phyloP scores from a whole-genome alignment of 92 coral and sea anemone genomes.

The Phenganax stokvisi region DNA sequence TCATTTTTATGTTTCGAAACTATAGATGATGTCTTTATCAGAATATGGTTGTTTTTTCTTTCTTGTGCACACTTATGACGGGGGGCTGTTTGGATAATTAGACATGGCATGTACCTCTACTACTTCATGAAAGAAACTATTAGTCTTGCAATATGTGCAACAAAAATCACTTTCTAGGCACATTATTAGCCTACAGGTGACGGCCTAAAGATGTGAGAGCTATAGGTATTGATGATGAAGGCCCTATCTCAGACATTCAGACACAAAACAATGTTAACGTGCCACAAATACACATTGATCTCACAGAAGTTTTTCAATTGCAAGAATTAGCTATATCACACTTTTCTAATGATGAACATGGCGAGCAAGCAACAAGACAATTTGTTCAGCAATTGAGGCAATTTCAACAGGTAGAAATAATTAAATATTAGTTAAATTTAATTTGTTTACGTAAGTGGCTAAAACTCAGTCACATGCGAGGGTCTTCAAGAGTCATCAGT shows the following conservation, averaged over 20 bases:
- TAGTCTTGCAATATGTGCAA: background rate
- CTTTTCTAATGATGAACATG: constrained; percentile 17
- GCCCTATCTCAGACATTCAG: constrained; percentile 28
- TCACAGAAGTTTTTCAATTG: constrained; percentile 4
- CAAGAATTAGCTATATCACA: background rate
- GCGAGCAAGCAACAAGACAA: constrained; percentile 15
- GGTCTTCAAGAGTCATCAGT: background rate
- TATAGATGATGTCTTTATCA: background rate
- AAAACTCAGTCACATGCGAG: background rate
- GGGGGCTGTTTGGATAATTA: background rate
- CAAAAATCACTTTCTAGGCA: background rate
- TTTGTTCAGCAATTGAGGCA: constrained; percentile 5
- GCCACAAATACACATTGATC: constrained; percentile 12
- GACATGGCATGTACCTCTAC: background rate
- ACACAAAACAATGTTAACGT: constrained; percentile 21
- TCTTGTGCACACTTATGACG: background rate
- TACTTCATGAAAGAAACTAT: background rate
- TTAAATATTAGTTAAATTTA: background rate
- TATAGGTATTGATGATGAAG: constrained; percentile 22
- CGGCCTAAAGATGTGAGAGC: background rate
- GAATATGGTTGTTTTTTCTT: background rate
- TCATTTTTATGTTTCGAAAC: background rate
- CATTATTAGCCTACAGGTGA: background rate
- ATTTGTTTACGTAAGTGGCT: background rate
- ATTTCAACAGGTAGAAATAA: constrained; percentile 2